phyloP scores from a whole-genome alignment of 30 jellyfish, hydroid and myxozoan genomes.

The Cassiopea andromeda region DNA sequence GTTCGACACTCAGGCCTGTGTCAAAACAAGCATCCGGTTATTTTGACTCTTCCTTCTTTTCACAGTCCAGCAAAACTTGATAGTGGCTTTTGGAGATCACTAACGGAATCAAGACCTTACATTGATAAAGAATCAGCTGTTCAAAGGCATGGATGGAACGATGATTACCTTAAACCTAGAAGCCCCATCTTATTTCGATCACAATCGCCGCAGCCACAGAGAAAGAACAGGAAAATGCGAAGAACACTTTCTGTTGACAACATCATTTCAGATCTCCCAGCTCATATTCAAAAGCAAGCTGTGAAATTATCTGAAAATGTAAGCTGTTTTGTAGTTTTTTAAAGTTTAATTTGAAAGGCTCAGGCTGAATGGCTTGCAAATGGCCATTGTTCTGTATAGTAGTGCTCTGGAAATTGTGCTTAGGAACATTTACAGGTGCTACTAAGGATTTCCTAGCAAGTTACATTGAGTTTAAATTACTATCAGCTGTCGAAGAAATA shows the following conservation, averaged over 20 bases:
- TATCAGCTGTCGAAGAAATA: too few relatives aligned
- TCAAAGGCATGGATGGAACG: constrained; percentile 36
- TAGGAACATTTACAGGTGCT: too few relatives aligned
- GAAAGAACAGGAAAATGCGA: constrained; percentile 3
- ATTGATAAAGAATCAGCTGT: constrained; percentile 15
- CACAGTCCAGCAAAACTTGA: neutral
- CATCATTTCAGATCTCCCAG: constrained; percentile 16
- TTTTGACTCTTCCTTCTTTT: neutral
- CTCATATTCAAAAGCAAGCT: constrained; percentile 35
- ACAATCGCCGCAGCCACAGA: constrained; percentile 1
- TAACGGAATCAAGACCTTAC: constrained; percentile 32
- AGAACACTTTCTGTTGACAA: constrained; percentile 44
- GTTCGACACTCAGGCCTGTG: neutral
- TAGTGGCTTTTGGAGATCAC: constrained; percentile 10
- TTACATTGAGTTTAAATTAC: too few relatives aligned
- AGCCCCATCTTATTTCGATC: neutral
- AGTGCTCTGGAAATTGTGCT: too few relatives aligned
- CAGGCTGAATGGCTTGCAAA: too few relatives aligned
- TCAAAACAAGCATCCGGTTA: neutral
- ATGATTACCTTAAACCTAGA: neutral
- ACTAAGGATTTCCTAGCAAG: too few relatives aligned
- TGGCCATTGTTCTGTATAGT: too few relatives aligned
- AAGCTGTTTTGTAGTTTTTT: neutral
- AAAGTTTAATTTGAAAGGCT: neutral
- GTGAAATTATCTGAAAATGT: constrained; percentile 44